Evolutionary conservation across 1,140 invertebrate species (phyloP), one percentile per base, ranked within the genome.

Genomic region (Bradysia coprophila): DNA sequence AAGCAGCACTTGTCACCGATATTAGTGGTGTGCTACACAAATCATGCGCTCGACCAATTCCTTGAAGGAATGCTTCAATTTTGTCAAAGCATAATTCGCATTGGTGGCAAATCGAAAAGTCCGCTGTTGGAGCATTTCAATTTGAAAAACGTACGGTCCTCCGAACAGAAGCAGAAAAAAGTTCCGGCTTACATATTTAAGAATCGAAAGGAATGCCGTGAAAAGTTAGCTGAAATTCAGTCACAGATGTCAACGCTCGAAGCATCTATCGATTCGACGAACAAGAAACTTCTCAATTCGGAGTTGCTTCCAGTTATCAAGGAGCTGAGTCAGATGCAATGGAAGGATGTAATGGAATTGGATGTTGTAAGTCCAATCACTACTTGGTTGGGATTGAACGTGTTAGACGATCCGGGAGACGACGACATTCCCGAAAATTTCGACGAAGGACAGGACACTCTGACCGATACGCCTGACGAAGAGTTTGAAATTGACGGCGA

Each of bases 11-110:
- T n/a, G n/a, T n/a, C n/a, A n/a, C 76, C 80, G 3, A 76, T 91
- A 42, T 56, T 91, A 2, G 64, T 91, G 10, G 72, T 91, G 18
- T 86, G 83, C 52, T 87, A 77, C 48, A 89, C 84, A 1, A 92
- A 91, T 55, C 83, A 90, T 59, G 86, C 87, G 1, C 54, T 92
- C 2, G 87, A 92, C 65, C 84, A 91, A 54, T 90, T 92, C 62
- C 57, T 92, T n/a, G 75, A 85, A 57, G 79, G 75, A 16, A 66
- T 83, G 10, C 51, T 71, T 5, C 43, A 56, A 18, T 55, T 66
- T 3, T 76, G 71, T 2, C 31, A 63, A 0, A 62, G 68, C 16
- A 63, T 89, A 40, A 62, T 83, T 11, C 67, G 86, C 21, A 68
- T 90, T 46, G 86, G 87, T 11, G 32, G 32, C 3, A 34, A 34